Percentiles rank a stretch among this genome's conserved stretches.
Evolutionary conservation across 2,113 vertebrate genomes (phyloP).

Genomic region (Leptocoma aspasia): DNA sequence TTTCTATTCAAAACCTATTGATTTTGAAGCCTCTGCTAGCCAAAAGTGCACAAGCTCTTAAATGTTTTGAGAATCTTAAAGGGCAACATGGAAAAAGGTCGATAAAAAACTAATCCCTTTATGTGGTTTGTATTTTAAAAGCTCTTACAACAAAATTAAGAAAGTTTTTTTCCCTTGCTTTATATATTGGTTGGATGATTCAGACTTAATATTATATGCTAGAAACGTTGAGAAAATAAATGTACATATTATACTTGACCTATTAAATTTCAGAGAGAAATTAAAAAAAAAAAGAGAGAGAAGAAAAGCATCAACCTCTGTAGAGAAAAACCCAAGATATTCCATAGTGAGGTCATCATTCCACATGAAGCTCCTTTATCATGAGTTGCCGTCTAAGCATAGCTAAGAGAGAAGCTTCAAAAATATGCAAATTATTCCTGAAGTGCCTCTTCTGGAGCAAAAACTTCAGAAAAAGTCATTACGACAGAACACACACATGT

Average conservation of each 20-base stretch:
- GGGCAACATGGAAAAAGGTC: constrained; percentile 50
- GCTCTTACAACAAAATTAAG: constrained; percentile 55
- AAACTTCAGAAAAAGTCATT: not conserved
- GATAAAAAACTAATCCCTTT: constrained; percentile 60
- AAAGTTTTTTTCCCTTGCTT: not conserved
- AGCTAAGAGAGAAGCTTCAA: not conserved
- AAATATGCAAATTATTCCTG: not conserved
- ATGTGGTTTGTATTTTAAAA: constrained; percentile 60
- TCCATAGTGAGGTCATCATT: not conserved
- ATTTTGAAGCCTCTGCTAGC: constrained; percentile 59
- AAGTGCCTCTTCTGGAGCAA: not conserved
- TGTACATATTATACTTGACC: not conserved
- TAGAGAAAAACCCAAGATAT: not conserved
- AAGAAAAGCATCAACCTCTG: not conserved
- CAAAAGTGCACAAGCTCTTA: constrained; percentile 47
- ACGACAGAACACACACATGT: fast-evolving
- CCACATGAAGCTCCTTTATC: not conserved
- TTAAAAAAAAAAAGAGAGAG: not conserved
- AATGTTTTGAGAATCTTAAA: constrained; percentile 67
- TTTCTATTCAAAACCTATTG: constrained; percentile 66
- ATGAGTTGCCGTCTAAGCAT: not conserved
- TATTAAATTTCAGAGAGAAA: not conserved
- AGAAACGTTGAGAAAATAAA: not conserved
- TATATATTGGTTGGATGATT: constrained; percentile 6
- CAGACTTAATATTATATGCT: not conserved